phyloP scores from a whole-genome alignment of 1,140 invertebrate genomes.

The Leptonema lineaticorne region DNA sequence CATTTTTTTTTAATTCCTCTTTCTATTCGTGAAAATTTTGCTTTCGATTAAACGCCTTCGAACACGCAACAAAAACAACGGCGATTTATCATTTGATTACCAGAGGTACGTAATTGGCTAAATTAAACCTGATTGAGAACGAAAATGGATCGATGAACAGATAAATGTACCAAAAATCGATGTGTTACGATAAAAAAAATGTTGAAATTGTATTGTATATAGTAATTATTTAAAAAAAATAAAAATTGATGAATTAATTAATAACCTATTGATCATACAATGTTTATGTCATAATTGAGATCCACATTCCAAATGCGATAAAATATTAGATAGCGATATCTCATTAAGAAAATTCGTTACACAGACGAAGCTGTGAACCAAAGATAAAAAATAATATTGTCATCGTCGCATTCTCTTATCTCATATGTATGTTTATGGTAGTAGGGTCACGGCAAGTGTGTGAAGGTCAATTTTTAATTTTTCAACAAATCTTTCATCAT shows the following conservation, averaged over 20 bases:
- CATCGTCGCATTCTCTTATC: background rate
- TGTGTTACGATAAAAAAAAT: too few relatives aligned
- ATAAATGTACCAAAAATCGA: too few relatives aligned
- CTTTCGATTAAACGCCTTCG: background rate
- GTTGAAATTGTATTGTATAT: too few relatives aligned
- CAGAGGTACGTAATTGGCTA: background rate
- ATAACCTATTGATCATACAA: too few relatives aligned
- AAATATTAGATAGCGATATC: too few relatives aligned
- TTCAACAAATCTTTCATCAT: background rate
- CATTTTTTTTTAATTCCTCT: too few relatives aligned
- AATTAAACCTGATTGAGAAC: background rate
- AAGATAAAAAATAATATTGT: background rate
- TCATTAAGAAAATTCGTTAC: too few relatives aligned
- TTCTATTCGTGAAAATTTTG: too few relatives aligned
- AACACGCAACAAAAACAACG: background rate
- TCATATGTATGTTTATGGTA: background rate
- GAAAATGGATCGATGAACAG: background rate
- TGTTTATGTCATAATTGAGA: too few relatives aligned
- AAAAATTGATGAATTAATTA: too few relatives aligned
- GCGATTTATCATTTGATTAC: background rate
- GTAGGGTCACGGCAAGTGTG: background rate
- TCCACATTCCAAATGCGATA: too few relatives aligned
- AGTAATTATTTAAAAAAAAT: too few relatives aligned
- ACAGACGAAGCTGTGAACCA: background rate
- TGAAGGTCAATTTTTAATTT: conserved; percentile 2